These are phyloP conservation scores for Lasioglossum morio DNA, from an alignment of 2,888 invertebrate genomes.

Conservation along the genomic window DNA sequence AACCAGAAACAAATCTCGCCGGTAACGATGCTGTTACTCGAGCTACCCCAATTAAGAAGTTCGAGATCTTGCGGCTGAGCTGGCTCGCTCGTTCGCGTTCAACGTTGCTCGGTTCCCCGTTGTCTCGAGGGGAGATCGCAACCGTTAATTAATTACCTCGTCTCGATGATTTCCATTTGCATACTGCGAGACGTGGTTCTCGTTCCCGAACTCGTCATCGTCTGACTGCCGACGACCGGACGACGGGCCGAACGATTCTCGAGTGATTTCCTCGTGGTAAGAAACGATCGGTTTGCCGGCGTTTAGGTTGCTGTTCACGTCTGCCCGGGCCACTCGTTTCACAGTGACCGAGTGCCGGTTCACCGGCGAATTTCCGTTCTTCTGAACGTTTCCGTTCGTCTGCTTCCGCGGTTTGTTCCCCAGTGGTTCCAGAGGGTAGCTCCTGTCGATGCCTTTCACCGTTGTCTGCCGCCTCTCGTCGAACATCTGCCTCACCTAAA, in stretches of 20 bases:
- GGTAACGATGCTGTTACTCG: constrained; percentile 3
- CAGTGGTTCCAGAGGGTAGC: constrained; percentile 92
- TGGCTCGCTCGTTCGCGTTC: neutral
- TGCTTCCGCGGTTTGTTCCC: constrained; percentile 85
- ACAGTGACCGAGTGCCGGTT: constrained; percentile 80
- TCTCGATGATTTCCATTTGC: constrained; percentile 70
- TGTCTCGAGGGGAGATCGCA: neutral
- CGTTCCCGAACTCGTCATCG: constrained; percentile 78
- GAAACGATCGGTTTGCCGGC: constrained; percentile 83
- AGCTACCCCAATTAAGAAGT: neutral
- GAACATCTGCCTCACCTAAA: constrained; percentile 93
- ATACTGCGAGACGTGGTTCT: constrained; percentile 73
- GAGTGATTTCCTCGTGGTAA: constrained; percentile 82
- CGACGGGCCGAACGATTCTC: constrained; percentile 79
- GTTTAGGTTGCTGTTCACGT: constrained; percentile 82
- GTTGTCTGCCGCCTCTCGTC: constrained; percentile 91
- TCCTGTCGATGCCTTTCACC: constrained; percentile 90
- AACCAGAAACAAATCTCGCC: neutral
- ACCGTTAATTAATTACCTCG: constrained; percentile 57
- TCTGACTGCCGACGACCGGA: constrained; percentile 40
- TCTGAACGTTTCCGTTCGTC: constrained; percentile 75
- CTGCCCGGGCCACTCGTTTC: constrained; percentile 82
- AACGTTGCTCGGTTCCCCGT: constrained; percentile 19
- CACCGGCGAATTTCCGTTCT: constrained; percentile 82
- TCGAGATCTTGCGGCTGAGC: neutral